Evolutionary conservation across 1,140 invertebrate genomes (phyloP).

Genomic region (Pentalonia nigronervosa): DNA sequence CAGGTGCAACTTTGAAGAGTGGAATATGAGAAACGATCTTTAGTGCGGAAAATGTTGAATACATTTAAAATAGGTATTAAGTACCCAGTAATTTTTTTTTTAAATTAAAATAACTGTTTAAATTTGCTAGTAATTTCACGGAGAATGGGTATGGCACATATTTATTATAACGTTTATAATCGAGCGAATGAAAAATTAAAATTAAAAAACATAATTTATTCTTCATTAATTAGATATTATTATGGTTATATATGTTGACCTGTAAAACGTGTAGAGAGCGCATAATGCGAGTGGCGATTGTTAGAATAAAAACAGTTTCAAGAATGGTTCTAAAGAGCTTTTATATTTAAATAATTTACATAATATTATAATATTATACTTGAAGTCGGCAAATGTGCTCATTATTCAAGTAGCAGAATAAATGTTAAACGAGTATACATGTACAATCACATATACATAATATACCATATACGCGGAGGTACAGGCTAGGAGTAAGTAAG

Average conservation of each 20-base stretch:
- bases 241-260: not conserved
- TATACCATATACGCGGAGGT: not conserved
- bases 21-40: not conserved
- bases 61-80: not conserved
- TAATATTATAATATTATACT: conserved; percentile 6
- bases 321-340: not conserved
- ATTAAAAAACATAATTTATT: not conserved
- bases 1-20: not conserved
- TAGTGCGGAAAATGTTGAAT: not conserved
- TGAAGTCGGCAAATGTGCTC: not conserved
- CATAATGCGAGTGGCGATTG: not conserved
- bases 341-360: not conserved
- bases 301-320: not conserved
- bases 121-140: not conserved
- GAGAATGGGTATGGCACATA: not conserved
- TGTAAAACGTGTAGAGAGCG: not conserved
- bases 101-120: not conserved
- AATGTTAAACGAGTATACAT: not conserved
- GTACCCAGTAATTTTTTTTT: not conserved
- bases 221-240: not conserved
- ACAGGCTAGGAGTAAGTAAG: not conserved
- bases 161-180: not conserved
- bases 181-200: not conserved
- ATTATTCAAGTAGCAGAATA: not conserved
- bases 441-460: not conserved